Evolutionary conservation across 2,888 invertebrate species (phyloP), one percentile per base, ranked within the genome.

Genomic region (Rhimphoctona megacephalus): DNA sequence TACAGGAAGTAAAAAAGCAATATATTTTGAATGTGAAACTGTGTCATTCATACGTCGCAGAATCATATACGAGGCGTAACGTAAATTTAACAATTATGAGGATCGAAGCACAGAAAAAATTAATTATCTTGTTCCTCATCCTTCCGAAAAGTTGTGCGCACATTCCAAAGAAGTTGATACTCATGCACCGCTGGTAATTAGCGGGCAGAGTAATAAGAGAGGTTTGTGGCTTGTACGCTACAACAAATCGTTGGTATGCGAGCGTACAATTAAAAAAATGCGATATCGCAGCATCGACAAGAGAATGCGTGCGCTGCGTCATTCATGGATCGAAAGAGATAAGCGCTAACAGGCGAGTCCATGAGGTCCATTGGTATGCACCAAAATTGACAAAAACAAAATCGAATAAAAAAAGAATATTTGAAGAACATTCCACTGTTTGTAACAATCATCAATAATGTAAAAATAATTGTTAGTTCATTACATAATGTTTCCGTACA

Each of bases 271-370:
- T 36, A 4, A 57, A 73, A 74, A 81, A 81, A 81, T 81, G 72
- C 81, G 69, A 81, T 86, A 86, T 64, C 81, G 67, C 36, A 81
- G 77, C 80, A 64, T 81, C 81, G 66, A 66, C 49, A 39, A 49
- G 81, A 66, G 66, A 66, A 49, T 46, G 81, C 70, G 64, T 61
- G 82, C 36, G 73, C 72, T 25, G 66, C 70, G 77, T 83, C 57
- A 76, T 49, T 80, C 83, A 76, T 57, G 83, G 66, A 83, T 83
- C 85, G 83, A 52, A 54, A 54, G 83, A 80, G 83, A 86, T 83
- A 83, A 83, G 83, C 70, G n/a, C 33, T n/a, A 17, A 52, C 54
- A 33, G 46, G 76, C 67, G 30, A 46, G 66, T 30, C 30, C 67
- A 70, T 33, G 74, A 76, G 66, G 70, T 80, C 43, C 33, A 69